Evolutionary conservation across 1,140 invertebrate species (phyloP), one percentile per base, ranked within the genome.

Genomic region (Lithobius niger): DNA sequence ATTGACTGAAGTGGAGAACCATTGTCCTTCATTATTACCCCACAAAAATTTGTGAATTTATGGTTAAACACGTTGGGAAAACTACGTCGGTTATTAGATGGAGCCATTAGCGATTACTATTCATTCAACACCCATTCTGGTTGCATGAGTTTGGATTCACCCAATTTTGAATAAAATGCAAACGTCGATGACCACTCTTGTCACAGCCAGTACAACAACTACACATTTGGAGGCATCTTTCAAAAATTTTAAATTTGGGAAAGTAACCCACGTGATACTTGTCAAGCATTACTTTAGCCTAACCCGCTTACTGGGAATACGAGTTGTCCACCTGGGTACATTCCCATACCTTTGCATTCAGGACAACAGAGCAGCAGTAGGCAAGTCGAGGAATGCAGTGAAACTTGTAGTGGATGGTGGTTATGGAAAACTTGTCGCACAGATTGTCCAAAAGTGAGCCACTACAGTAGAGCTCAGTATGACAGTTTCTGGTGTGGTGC

Each of bases 131-230:
- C 15, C 1, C 49, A 54, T 4, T 18, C 18, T 13, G 58, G 58
- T 1, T 59, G 58, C 27, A 59, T 55, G 43, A 26, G 54, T 2
- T 6, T n/a, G 13, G 26, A 36, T 22, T 51, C 54, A 15, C 27
- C 42, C 1, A 59, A 59, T 55, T 59, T 59, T 27, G 58, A 59
- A 24, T 59, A 53, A 27, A 43, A 40, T 27, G 55, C 58, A 3
- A 59, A 59, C 28, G 18, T 59, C 13, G 48, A 50, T 15, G 48
- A 50, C 21, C 24, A 26, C 3, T 25, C 13, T 26, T 50, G 48
- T 19, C 4, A 26, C 3, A 27, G 13, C 13, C 48, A 16, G 16
- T 3, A 13, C 21, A 24, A 50, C 19, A 27, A 50, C 6, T 19
- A 50, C 48, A 3, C 24, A 13, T 50, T 50, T 26, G 48, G 48